Evolutionary conservation across 1,140 invertebrate species (phyloP).

Genomic region (Drosophila auraria): DNA sequence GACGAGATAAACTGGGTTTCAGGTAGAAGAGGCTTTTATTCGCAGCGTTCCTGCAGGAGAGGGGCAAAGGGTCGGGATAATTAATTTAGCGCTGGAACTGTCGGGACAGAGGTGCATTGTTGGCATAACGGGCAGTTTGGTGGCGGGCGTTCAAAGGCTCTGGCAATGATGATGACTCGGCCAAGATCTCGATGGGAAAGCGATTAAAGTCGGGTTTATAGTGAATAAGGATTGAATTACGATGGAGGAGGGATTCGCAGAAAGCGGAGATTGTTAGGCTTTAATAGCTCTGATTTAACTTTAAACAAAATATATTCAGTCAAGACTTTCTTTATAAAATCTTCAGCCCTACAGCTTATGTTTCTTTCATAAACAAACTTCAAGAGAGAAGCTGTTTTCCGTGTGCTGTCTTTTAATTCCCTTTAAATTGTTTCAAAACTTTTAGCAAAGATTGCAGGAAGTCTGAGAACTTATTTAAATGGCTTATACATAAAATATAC

Average conservation of each 20-base stretch:
- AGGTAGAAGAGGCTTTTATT: slow-evolving; percentile 34
- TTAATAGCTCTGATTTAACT: not conserved
- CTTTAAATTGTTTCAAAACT: not conserved
- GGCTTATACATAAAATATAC: not conserved
- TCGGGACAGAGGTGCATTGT: slow-evolving; percentile 36
- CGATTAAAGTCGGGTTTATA: slow-evolving; percentile 48
- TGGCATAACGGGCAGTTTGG: slow-evolving; percentile 44
- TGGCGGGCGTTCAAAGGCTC: slow-evolving; percentile 50
- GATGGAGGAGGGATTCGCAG: slow-evolving; percentile 1
- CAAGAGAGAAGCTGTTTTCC: not conserved
- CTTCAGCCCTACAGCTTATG: not conserved
- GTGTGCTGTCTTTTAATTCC: not conserved
- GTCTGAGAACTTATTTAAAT: not conserved
- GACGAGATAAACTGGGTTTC: slow-evolving; percentile 16
- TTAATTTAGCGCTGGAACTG: slow-evolving; percentile 66
- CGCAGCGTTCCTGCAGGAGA: slow-evolving; percentile 8
- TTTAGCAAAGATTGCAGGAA: not conserved
- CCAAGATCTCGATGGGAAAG: slow-evolving; percentile 21
- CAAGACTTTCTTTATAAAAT: not conserved
- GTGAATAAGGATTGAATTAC: slow-evolving; percentile 43
- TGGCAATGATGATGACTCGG: slow-evolving; percentile 53
- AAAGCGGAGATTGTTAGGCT: not conserved
- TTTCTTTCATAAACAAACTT: not conserved
- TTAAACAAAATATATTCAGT: not conserved
- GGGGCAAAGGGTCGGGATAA: slow-evolving; percentile 40